phyloP scores from a whole-genome alignment of 2,113 vertebrate genomes.

The Protobothrops flavoviridis region DNA sequence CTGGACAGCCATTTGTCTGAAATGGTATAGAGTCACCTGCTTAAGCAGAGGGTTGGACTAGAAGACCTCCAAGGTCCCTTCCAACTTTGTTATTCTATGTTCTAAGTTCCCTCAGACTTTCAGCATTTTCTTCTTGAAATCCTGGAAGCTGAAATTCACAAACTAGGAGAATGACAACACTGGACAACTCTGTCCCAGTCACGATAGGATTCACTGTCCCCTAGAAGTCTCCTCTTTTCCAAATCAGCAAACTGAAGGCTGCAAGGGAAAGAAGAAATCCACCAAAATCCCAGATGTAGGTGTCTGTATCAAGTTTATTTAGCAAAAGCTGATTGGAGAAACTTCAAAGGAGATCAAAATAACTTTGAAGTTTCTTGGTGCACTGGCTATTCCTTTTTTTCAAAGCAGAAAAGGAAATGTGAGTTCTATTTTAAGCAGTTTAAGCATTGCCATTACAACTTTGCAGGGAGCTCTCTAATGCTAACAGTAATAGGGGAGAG shows the following conservation, averaged over 20 bases:
- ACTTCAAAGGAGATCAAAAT: conserved; percentile 28
- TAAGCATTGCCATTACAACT: not conserved
- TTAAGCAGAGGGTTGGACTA: not conserved
- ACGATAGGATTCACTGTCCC: not conserved
- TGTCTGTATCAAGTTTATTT: conserved; percentile 15
- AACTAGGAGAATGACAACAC: not conserved
- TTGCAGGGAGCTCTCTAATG: not conserved
- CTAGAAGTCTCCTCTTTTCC: not conserved
- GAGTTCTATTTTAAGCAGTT: conserved; percentile 5
- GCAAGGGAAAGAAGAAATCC: not conserved
- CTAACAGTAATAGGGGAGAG: not conserved
- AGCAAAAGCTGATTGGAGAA: not conserved
- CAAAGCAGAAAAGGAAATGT: not conserved
- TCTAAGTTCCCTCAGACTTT: not conserved
- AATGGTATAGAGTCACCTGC: not conserved
- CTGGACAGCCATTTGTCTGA: not conserved
- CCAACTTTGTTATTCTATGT: not conserved
- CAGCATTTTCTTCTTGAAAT: not conserved
- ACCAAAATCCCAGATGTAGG: not conserved
- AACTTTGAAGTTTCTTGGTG: conserved; percentile 16
- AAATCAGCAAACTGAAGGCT: conserved; percentile 1
- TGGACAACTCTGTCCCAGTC: not conserved
- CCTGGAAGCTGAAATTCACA: not conserved
- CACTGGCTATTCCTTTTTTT: not conserved
- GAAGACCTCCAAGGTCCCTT: not conserved